A percentile compares a stretch with the other conserved stretches of the same genome.
Evolutionary conservation across 2,888 invertebrate species (phyloP).

Genomic region (Synergus gifuensis): DNA sequence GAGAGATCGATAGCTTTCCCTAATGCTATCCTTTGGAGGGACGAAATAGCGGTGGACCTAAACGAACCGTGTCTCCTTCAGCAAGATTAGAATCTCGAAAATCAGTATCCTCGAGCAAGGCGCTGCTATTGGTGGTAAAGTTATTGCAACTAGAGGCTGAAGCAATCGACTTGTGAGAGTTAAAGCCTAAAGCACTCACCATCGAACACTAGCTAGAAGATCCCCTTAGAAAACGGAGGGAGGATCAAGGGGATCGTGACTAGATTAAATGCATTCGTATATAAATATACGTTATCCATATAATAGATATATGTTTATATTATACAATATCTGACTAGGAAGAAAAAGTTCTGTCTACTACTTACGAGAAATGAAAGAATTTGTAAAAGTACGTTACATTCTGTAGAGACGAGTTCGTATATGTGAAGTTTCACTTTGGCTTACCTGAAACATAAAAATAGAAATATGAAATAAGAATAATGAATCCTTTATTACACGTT

Average conservation of each 20-base stretch:
- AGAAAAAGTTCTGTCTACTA: not conserved
- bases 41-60: constrained; percentile 45
- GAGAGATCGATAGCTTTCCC: constrained; percentile 43
- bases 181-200: constrained; percentile 33
- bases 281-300: not conserved
- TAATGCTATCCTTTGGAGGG: constrained; percentile 46
- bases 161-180: constrained; percentile 23
- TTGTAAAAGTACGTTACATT: not conserved
- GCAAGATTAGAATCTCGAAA: constrained; percentile 73
- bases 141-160: constrained; percentile 23
- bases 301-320: not conserved
- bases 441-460: constrained; percentile 35
- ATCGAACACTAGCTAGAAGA: constrained; percentile 3
- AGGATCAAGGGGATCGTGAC: constrained; percentile 16
- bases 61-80: constrained; percentile 65
- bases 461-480: not conserved
- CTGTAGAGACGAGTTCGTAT: not conserved
- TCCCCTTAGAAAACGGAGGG: constrained; percentile 4
- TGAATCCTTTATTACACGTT: not conserved
- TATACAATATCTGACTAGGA: not conserved
- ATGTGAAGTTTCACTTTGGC: not conserved
- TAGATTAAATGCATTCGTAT: constrained; percentile 12
- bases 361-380: not conserved
- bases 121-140: constrained; percentile 41
- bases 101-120: constrained; percentile 64